Conservation (phyloP, 1,140 invertebrate genomes). For the Phthorimaea operculella region DNA sequence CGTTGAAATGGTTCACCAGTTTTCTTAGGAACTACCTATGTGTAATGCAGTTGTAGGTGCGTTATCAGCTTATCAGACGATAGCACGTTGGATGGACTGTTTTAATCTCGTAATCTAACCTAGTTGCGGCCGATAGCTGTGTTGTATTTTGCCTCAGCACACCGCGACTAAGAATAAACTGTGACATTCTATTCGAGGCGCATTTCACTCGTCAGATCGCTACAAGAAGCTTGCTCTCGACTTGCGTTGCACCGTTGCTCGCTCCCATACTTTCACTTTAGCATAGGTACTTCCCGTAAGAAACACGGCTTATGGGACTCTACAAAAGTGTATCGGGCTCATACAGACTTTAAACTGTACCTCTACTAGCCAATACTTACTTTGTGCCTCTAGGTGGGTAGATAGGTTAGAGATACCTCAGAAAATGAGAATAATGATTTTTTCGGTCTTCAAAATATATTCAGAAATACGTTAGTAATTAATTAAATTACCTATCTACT, state of each 20-base stretch:
- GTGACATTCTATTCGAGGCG: slow-evolving; percentile 40
- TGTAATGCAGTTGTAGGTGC: slow-evolving; percentile 19
- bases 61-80: slow-evolving; percentile 48
- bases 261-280: slow-evolving; percentile 1
- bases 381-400: too few species aligned
- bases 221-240: neutral
- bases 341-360: too few species aligned
- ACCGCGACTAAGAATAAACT: slow-evolving; percentile 32
- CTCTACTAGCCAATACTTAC: too few species aligned
- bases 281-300: neutral
- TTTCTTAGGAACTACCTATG: slow-evolving; percentile 8
- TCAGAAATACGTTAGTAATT: neutral
- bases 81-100: neutral
- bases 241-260: neutral
- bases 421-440: neutral
- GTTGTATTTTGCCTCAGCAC: slow-evolving; percentile 22
- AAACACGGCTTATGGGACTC: neutral
- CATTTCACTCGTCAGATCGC: neutral
- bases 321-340: too few species aligned
- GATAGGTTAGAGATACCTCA: too few species aligned
- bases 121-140: slow-evolving; percentile 30
- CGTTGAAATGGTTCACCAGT: neutral
- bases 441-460: neutral
- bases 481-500: neutral
- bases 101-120: slow-evolving; percentile 43